Conservation (phyloP, 1,140 invertebrate species). For the Leptinotarsa defecta region DNA sequence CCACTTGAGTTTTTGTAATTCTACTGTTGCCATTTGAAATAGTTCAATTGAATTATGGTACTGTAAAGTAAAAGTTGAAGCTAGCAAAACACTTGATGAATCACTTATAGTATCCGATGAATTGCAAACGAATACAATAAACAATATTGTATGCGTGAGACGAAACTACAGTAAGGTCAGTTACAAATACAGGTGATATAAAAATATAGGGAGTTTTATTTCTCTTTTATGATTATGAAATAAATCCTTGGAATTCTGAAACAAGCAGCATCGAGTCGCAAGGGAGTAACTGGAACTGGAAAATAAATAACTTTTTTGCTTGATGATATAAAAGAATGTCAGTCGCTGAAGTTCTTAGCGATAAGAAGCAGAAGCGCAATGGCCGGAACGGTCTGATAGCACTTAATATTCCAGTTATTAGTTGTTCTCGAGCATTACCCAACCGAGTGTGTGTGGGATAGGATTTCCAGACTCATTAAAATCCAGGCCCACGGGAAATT, state of each 20-base stretch:
- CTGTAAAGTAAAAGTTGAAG: no score
- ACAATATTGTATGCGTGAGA: no score
- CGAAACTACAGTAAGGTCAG: no score
- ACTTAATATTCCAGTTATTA: conserved; percentile 17
- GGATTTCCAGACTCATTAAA: conserved; percentile 3
- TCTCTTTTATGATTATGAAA: background rate
- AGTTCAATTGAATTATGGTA: no score
- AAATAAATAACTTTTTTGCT: conserved; percentile 11
- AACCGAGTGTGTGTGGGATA: conserved; percentile 16
- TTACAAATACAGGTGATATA: no score
- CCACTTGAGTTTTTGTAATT: no score
- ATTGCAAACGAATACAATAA: no score
- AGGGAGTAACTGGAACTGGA: background rate
- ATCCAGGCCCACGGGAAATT: background rate
- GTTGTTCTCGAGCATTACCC: conserved; percentile 16
- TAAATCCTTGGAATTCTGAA: background rate
- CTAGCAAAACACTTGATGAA: no score
- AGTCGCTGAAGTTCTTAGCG: conserved; percentile 16
- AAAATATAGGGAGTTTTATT: no score
- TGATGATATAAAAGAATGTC: conserved; percentile 6
- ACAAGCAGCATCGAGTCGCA: background rate
- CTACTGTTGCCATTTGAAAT: no score
- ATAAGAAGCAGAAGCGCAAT: conserved; percentile 14
- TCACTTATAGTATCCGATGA: no score
- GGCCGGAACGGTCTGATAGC: conserved; percentile 13